Percentiles rank a stretch among this genome's conserved stretches.
Conservation (phyloP, 2,888 invertebrate species). For the Blastobasis adustella region DNA sequence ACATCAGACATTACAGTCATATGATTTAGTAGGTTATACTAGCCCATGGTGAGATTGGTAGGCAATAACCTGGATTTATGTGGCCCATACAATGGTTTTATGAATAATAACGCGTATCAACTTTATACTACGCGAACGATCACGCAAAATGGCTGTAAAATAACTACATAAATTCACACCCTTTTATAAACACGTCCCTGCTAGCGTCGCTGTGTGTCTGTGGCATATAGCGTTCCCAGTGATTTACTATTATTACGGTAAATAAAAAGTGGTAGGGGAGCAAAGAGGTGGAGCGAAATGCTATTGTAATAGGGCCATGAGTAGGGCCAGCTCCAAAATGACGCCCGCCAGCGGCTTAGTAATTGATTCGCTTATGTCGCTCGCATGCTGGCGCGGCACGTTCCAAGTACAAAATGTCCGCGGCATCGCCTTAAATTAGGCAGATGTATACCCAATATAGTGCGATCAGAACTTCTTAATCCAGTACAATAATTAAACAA, state of each 20-base stretch:
- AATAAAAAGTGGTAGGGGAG: conserved; percentile 74
- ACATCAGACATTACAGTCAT: too few relatives aligned
- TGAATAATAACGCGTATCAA: too few relatives aligned
- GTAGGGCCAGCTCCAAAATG: conserved; percentile 56
- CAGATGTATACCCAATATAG: background rate
- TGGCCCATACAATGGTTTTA: too few relatives aligned
- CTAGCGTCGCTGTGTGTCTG: too few relatives aligned
- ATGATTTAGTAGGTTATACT: too few relatives aligned
- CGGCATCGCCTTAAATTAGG: background rate
- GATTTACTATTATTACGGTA: conserved; percentile 74
- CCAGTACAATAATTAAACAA: background rate
- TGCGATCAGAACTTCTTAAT: background rate
- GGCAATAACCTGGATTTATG: too few relatives aligned
- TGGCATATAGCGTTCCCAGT: conserved; percentile 31
- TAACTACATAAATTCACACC: conserved; percentile 52
- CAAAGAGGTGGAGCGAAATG: conserved; percentile 70
- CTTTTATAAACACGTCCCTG: conserved; percentile 21
- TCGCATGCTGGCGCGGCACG: conserved; percentile 21
- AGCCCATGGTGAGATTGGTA: too few relatives aligned
- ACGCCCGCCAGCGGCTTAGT: conserved; percentile 53
- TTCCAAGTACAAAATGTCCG: background rate
- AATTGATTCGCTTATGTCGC: conserved; percentile 69
- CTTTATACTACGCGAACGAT: conserved; percentile 27
- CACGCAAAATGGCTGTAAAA: conserved; percentile 21
- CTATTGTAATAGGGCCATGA: conserved; percentile 52